A percentile compares a stretch with the other conserved stretches of the same genome.
Evolutionary conservation across 2,113 vertebrate species (phyloP).

Genomic region (Spermophilus dauricus): DNA sequence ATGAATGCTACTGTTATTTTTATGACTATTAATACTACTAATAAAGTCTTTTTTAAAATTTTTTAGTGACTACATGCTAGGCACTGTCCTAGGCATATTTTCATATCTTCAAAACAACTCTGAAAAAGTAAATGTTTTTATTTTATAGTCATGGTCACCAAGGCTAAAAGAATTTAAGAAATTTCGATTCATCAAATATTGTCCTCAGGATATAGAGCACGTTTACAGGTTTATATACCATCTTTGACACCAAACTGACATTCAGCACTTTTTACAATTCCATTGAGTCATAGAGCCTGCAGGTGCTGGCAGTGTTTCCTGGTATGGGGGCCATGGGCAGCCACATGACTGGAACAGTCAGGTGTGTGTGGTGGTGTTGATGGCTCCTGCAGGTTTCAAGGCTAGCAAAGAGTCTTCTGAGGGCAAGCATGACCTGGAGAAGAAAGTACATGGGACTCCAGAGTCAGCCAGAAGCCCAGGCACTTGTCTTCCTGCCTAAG

Average conservation of each 20-base stretch:
- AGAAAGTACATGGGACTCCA: background rate
- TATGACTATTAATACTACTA: background rate
- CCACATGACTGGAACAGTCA: background rate
- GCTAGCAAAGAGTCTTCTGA: background rate
- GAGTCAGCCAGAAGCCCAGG: background rate
- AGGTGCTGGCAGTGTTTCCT: background rate
- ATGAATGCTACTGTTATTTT: background rate
- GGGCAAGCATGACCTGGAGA: background rate
- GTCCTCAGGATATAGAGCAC: background rate
- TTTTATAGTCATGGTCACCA: background rate
- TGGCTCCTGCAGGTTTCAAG: background rate
- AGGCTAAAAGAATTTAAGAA: background rate
- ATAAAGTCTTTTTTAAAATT: background rate
- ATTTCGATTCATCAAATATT: background rate
- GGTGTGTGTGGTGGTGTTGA: background rate
- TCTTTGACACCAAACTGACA: background rate
- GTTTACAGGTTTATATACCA: background rate
- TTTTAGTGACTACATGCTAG: background rate
- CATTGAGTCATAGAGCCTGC: background rate
- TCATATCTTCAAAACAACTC: background rate
- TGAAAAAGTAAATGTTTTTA: background rate
- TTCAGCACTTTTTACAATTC: background rate
- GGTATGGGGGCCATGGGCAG: background rate
- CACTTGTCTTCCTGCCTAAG: background rate
- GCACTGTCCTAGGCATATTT: background rate